A percentile compares a stretch with the other conserved stretches of the same genome.
These are phyloP conservation scores for Drosophila ustulata DNA, from an alignment of 2,888 invertebrate species.

Conservation along the genomic window DNA sequence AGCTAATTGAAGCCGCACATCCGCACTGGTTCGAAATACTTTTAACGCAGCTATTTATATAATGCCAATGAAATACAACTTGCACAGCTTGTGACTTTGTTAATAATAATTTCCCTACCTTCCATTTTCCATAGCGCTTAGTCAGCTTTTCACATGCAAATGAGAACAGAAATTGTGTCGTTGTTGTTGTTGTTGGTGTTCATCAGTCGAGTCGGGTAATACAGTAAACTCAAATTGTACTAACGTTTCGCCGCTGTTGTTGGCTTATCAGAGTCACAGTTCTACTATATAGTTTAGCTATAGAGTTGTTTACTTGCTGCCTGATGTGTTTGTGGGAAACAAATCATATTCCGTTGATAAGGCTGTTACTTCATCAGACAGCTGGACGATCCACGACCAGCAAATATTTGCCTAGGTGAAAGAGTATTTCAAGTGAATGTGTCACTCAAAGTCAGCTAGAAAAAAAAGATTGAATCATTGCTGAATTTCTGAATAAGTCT, in stretches of 20 bases:
- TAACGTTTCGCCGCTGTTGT: slow-evolving; percentile 8
- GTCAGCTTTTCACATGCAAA: slow-evolving; percentile 39
- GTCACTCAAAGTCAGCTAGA: background rate
- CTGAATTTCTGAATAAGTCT: background rate
- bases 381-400: slow-evolving; percentile 34
- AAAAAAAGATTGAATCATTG: background rate
- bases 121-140: slow-evolving; percentile 23
- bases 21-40: slow-evolving; percentile 40
- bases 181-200: background rate
- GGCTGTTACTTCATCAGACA: slow-evolving; percentile 43
- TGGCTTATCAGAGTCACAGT: slow-evolving; percentile 39
- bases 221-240: slow-evolving; percentile 4
- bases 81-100: slow-evolving; percentile 40
- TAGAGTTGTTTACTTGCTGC: slow-evolving; percentile 2
- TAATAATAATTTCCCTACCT: background rate
- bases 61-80: slow-evolving; percentile 33
- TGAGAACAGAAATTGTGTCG: slow-evolving; percentile 1
- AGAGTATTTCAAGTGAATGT: background rate
- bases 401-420: slow-evolving; percentile 1
- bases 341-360: slow-evolving; percentile 52
- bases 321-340: slow-evolving; percentile 24
- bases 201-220: slow-evolving; percentile 1
- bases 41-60: slow-evolving; percentile 34
- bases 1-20: slow-evolving; percentile 52
- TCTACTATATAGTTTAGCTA: slow-evolving; percentile 8